These are phyloP conservation scores for Acanthisitta chloris DNA, from an alignment of 2,113 vertebrate species.

Conservation along the genomic window DNA sequence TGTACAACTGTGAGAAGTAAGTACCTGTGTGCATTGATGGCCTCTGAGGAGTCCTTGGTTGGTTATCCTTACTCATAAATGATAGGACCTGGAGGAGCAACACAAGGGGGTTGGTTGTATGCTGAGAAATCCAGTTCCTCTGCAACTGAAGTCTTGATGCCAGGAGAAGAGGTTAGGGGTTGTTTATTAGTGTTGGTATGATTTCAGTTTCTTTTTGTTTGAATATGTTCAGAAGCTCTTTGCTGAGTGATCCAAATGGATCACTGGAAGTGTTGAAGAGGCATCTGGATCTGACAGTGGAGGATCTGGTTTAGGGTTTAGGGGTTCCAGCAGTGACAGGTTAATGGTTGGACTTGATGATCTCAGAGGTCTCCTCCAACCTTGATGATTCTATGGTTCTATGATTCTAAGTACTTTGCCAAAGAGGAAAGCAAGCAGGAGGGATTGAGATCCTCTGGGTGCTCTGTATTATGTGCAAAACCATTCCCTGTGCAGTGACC, in stretches of 20 bases:
- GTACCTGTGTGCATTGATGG: neutral
- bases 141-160: neutral
- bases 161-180: neutral
- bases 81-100: neutral
- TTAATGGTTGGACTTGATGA: too few species aligned
- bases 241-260: neutral
- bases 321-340: too few species aligned
- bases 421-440: neutral
- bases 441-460: neutral
- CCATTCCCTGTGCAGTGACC: neutral
- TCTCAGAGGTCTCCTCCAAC: too few species aligned
- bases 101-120: neutral
- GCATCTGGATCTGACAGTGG: too few species aligned
- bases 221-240: neutral
- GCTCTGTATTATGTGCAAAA: neutral
- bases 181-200: neutral
- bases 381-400: too few species aligned
- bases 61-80: neutral
- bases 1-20: slow-evolving; percentile 90
- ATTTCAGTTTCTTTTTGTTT: neutral
- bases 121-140: neutral
- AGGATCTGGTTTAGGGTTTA: too few species aligned
- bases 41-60: neutral
- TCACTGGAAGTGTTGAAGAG: too few species aligned
- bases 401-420: neutral